These are phyloP conservation scores for Drosophila baimaii DNA, from an alignment of 1,140 invertebrate species.

Conservation along the genomic window DNA sequence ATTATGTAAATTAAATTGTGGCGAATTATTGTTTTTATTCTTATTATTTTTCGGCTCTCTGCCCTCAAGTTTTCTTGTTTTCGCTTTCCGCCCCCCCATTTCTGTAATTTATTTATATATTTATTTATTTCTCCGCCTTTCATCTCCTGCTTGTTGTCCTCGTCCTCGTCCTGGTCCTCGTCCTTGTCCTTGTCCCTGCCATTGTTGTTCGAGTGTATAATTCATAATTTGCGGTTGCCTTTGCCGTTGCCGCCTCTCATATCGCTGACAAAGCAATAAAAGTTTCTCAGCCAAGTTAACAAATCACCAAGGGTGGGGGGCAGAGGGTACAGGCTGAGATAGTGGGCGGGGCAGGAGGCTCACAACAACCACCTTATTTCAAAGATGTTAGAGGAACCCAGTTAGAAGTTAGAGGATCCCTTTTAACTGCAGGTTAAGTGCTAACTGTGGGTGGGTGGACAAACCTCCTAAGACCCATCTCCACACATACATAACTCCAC, in stretches of 20 bases:
- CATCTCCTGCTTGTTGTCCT: constrained; percentile 5
- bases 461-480: neutral
- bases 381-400: neutral
- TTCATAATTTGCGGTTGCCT: constrained; percentile 69
- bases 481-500: neutral
- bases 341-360: constrained; percentile 9
- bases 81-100: constrained; percentile 44
- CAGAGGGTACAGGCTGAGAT: too few species aligned
- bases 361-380: neutral
- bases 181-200: neutral
- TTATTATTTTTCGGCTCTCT: constrained; percentile 35
- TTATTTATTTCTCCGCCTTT: constrained; percentile 42
- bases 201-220: constrained; percentile 65
- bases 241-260: constrained; percentile 37
- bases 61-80: constrained; percentile 10
- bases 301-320: constrained; percentile 52
- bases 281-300: constrained; percentile 73
- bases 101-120: constrained; percentile 73
- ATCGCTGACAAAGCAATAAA: constrained; percentile 71
- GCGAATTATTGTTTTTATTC: constrained; percentile 79
- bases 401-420: neutral
- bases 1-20: constrained; percentile 83
- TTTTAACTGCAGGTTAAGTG: neutral
- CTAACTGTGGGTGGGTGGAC: too few species aligned
- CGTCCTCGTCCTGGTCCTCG: neutral